Percentiles rank a stretch among this genome's conserved stretches.
Conservation (phyloP, 2,113 vertebrate genomes). For the Labrus mixtus region DNA sequence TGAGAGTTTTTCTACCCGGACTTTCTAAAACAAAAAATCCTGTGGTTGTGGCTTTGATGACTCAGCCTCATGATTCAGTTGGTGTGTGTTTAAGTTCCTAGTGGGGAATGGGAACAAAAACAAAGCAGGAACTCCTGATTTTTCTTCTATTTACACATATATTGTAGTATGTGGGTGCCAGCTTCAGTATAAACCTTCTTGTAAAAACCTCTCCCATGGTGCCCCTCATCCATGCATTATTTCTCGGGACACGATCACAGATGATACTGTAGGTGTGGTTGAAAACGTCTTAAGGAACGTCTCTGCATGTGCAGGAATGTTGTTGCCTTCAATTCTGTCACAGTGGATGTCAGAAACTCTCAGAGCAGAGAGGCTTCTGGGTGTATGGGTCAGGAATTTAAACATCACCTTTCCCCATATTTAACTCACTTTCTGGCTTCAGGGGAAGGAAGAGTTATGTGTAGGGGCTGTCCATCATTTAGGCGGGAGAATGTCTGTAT, state of each 20-base stretch:
- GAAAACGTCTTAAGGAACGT: constrained; percentile 20
- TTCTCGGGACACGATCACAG: constrained; percentile 9
- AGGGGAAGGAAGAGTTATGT: constrained; percentile 7
- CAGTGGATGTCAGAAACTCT: neutral
- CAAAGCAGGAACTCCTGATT: neutral
- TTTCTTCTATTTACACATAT: neutral
- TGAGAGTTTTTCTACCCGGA: neutral
- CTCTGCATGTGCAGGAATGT: constrained; percentile 63
- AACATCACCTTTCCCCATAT: neutral
- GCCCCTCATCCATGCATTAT: neutral
- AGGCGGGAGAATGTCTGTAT: constrained; percentile 21
- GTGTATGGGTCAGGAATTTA: constrained; percentile 28
- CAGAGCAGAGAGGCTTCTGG: constrained; percentile 23
- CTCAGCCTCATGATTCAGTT: constrained; percentile 49
- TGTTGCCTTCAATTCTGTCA: constrained; percentile 31
- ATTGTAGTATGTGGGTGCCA: neutral
- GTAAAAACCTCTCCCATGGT: neutral
- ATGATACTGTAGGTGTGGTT: constrained; percentile 23
- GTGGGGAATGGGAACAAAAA: constrained; percentile 14
- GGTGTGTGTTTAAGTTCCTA: constrained; percentile 23
- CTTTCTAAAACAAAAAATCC: constrained; percentile 7
- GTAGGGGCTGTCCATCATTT: neutral
- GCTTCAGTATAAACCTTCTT: neutral
- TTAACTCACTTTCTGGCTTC: constrained; percentile 23
- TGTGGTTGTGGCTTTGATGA: constrained; percentile 66